phyloP scores from a whole-genome alignment of 1,140 invertebrate genomes.

The Pogonognathellus flavescens region DNA sequence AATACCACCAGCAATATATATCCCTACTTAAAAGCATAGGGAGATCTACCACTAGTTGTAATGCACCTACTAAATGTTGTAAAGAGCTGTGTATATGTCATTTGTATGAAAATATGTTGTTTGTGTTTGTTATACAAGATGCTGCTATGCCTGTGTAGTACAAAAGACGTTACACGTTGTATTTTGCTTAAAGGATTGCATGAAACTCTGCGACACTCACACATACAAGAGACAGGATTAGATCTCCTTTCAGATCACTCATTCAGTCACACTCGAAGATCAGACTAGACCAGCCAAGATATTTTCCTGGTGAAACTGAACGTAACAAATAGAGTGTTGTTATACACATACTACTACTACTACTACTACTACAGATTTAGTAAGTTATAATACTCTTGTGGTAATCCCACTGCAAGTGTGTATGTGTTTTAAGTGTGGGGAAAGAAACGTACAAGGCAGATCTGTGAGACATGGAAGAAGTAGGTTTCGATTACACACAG shows the following conservation, averaged over 20 bases:
- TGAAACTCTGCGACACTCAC: constrained; percentile 20
- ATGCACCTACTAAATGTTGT: no score
- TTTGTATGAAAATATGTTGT: no score
- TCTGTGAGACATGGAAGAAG: no score
- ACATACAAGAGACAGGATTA: constrained; percentile 23
- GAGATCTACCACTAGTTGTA: no score
- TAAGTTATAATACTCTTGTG: background rate
- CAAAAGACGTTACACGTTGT: background rate
- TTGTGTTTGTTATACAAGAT: no score
- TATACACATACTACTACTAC: background rate
- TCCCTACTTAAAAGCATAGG: no score
- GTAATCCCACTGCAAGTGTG: background rate
- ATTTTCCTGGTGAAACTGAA: background rate
- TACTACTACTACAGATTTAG: background rate
- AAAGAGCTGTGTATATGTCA: no score
- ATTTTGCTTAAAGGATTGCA: constrained; percentile 13
- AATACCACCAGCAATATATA: no score
- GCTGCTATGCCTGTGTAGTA: no score
- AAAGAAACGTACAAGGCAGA: no score
- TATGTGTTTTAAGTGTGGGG: no score
- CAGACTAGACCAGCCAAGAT: constrained; percentile 46
- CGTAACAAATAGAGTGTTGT: background rate
- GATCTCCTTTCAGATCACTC: constrained; percentile 45
- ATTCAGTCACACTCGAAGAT: constrained; percentile 49
- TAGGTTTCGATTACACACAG: no score